Conservation (phyloP, 2,797 vertebrate species). For the Phrynocephalus forsythii region DNA sequence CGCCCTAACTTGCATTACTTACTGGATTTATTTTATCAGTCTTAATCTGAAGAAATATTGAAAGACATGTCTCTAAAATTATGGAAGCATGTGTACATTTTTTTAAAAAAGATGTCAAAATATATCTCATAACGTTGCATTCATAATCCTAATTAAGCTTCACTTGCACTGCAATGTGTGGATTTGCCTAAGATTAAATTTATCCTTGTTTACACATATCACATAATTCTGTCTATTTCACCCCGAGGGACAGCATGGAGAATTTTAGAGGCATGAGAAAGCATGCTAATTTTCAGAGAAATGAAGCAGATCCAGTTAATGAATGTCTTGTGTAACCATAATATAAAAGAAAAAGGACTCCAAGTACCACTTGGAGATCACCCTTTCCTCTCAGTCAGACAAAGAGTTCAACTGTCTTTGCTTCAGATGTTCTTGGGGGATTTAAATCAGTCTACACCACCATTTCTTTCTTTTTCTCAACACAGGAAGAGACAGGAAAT, state of each 20-base stretch:
- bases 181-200: conserved; percentile 74
- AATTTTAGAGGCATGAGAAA: conserved; percentile 67
- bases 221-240: conserved; percentile 69
- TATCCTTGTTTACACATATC: conserved; percentile 73
- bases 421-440: conserved; percentile 51
- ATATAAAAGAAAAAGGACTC: conserved; percentile 52
- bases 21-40: conserved; percentile 42
- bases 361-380: conserved; percentile 58
- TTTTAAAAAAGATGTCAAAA: conserved; percentile 55
- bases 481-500: not conserved
- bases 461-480: not conserved
- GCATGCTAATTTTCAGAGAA: conserved; percentile 72
- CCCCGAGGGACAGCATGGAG: conserved; percentile 47
- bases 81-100: conserved; percentile 32
- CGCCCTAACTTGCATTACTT: conserved; percentile 15
- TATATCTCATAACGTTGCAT: conserved; percentile 57
- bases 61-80: conserved; percentile 40
- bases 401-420: conserved; percentile 49
- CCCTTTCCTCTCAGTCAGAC: conserved; percentile 53
- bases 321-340: conserved; percentile 57
- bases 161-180: conserved; percentile 57
- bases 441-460: conserved; percentile 48
- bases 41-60: conserved; percentile 52
- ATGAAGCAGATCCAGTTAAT: conserved; percentile 51
- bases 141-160: conserved; percentile 72